These are phyloP conservation scores for Holothuria glaberrima DNA, from an alignment of 35 echinoderm and acorn worm species.

Conservation along the genomic window DNA sequence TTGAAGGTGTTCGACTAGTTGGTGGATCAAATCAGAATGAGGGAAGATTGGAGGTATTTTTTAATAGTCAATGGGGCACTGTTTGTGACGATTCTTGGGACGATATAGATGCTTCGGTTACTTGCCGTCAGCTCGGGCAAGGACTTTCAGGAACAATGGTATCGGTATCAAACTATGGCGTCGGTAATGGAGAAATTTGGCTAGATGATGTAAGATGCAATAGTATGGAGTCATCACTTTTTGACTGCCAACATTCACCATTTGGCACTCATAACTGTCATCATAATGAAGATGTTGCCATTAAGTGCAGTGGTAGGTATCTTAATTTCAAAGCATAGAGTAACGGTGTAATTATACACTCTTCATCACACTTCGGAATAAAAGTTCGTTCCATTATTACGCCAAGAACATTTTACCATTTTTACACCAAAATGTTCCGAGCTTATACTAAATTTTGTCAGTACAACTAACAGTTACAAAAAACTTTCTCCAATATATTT, in stretches of 20 bases:
- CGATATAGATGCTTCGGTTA: background rate
- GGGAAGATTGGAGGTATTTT: background rate
- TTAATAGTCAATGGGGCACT: background rate
- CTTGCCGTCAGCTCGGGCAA: background rate
- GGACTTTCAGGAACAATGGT: background rate
- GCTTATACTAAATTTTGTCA: too few relatives aligned
- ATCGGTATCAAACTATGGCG: background rate
- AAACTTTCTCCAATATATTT: too few relatives aligned
- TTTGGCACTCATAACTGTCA: background rate
- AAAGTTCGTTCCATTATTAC: too few relatives aligned
- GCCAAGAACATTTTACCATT: too few relatives aligned
- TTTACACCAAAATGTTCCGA: too few relatives aligned
- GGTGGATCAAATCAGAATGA: background rate
- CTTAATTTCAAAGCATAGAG: too few relatives aligned
- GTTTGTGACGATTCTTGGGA: slow-evolving; percentile 2
- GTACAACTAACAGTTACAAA: too few relatives aligned
- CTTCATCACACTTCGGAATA: too few relatives aligned
- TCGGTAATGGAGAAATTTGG: background rate
- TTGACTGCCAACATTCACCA: background rate
- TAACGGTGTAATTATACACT: too few relatives aligned
- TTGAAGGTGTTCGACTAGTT: background rate
- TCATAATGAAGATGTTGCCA: background rate
- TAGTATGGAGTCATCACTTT: background rate
- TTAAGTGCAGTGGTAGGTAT: background rate
- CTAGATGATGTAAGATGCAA: background rate